Base-by-base conservation (phyloP, 1,140 invertebrate genomes). In the Drosophila jambulina region DNA sequence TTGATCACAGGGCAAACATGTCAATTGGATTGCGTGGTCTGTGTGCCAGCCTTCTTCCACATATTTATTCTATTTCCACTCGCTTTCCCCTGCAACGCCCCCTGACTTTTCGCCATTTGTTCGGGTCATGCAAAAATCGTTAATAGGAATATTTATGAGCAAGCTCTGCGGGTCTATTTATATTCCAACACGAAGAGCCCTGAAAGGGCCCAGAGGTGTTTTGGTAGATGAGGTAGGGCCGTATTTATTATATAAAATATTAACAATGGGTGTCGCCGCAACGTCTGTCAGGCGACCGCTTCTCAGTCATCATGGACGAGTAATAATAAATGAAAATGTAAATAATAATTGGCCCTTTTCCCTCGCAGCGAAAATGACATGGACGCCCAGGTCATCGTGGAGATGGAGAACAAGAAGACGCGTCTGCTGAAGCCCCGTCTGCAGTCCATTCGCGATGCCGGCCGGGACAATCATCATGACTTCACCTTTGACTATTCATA, bases 401-500 rank as follows among this genome's bases (percentile, higher is more conserved):
- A 97, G 92, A 98, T 98, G 96, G 96, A 97, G 83, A 96, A 95
- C 40, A 97, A 97, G 93, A 97, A 96, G 84, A 98, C 97, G 65
- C 95, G 96, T 70, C 95, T 98, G 67, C 94, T 95, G 32, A 97
- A 97, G 91, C 95, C 95, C 51, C 97, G 97, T 94, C 34, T 91
- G 17, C 84, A 92, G 68, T 91, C 92, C 60, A 68, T 93, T 93
- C 92, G 92, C 49, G 94, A 93, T 92, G 84, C 93, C 80, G 94
- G 93, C 27, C 94, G 95, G 48, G 95, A 96, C 78, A 94, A 96
- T 86, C 95, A 95, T 92, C 97, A 98, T 93, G 97, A 98, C 91
- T 98, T 98, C 90, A 98, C 97, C 27, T 98, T 98, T 93, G 98
- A 98, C 94, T 96, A 97, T 91, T 98, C 97, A 0, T 98, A 98